These are phyloP conservation scores for Uloborus diversus DNA, from an alignment of 1,140 invertebrate genomes.

Conservation along the genomic window DNA sequence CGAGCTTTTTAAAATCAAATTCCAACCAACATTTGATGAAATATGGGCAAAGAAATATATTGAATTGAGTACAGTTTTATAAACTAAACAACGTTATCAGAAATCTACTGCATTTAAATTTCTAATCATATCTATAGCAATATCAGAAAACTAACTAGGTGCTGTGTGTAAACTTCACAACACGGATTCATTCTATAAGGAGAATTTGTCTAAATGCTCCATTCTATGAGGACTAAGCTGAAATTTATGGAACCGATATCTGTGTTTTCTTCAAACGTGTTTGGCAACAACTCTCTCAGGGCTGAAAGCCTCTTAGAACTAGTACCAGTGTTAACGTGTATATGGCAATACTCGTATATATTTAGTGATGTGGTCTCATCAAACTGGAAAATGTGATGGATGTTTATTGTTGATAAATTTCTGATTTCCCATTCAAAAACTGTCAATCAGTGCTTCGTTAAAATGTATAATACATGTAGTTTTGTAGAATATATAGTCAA, in stretches of 20 bases:
- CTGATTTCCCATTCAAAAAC: neutral
- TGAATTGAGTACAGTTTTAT: too few relatives aligned
- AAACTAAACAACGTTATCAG: too few relatives aligned
- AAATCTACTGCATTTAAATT: too few relatives aligned
- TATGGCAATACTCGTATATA: constrained; percentile 41
- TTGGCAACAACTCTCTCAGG: neutral
- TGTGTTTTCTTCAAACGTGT: neutral
- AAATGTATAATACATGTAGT: too few relatives aligned
- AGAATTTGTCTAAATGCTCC: neutral
- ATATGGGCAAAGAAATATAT: too few relatives aligned
- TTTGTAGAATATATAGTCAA: too few relatives aligned
- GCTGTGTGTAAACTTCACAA: neutral
- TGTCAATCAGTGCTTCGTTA: neutral
- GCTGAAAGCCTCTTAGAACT: constrained; percentile 22
- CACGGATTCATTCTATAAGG: neutral
- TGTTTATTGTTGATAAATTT: neutral
- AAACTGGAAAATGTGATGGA: constrained; percentile 5
- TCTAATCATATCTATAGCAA: neutral
- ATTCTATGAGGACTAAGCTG: neutral
- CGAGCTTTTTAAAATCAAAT: too few relatives aligned
- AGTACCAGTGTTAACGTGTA: constrained; percentile 45
- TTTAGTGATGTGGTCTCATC: constrained; percentile 20
- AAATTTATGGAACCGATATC: neutral
- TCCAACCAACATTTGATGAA: too few relatives aligned
- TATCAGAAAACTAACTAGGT: neutral